Conservation (phyloP, 2,888 invertebrate genomes). For the Muscina levida region DNA sequence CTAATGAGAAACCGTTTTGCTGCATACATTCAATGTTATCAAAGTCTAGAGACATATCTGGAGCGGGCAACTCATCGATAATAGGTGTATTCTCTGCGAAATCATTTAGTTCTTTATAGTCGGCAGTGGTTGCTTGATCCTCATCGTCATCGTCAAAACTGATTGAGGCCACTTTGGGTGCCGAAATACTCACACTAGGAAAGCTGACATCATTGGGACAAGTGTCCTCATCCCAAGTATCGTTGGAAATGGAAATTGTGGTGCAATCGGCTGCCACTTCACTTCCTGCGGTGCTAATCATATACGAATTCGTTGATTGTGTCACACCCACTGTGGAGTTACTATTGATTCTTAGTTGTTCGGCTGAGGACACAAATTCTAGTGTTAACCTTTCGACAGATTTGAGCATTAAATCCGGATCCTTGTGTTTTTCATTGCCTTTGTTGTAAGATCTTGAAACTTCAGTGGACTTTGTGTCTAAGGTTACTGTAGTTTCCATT, state of each 20-base stretch:
- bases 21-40: constrained; percentile 55
- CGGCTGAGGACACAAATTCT: constrained; percentile 84
- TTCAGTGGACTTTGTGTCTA: constrained; percentile 65
- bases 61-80: constrained; percentile 72
- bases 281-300: constrained; percentile 39
- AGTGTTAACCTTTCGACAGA: constrained; percentile 85
- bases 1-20: constrained; percentile 44
- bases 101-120: constrained; percentile 70
- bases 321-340: constrained; percentile 29
- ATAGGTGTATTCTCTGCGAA: constrained; percentile 76
- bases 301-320: constrained; percentile 48
- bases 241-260: constrained; percentile 76
- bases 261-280: constrained; percentile 60
- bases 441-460: constrained; percentile 34
- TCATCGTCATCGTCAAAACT: constrained; percentile 81
- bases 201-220: constrained; percentile 89
- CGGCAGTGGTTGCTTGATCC: constrained; percentile 77
- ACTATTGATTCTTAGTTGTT: constrained; percentile 81
- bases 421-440: constrained; percentile 80
- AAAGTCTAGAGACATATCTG: constrained; percentile 63
- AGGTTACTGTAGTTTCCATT: constrained; percentile 72
- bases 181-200: constrained; percentile 89
- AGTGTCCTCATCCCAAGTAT: constrained; percentile 91
- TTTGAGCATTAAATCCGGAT: constrained; percentile 86
- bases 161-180: constrained; percentile 86